phyloP scores from a whole-genome alignment of 2,113 vertebrate genomes.

The Protomyctophum bolini region DNA sequence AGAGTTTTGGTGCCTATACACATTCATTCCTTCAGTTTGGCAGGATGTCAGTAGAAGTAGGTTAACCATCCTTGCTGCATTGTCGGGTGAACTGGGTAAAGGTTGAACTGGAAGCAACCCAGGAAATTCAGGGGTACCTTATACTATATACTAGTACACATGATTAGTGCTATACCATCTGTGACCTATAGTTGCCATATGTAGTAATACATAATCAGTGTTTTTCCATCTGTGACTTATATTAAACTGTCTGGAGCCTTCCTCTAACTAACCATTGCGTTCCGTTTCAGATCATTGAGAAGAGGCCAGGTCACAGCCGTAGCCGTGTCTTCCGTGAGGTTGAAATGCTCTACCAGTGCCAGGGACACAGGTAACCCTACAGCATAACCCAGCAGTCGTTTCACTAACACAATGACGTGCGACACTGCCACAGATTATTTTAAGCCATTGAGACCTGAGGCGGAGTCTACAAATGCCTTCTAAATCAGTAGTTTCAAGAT shows the following conservation, averaged over 20 bases:
- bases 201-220: no score
- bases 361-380: conserved; percentile 92
- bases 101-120: not conserved
- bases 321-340: conserved; percentile 96
- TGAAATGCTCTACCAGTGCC: conserved; percentile 99
- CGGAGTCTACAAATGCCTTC: no score
- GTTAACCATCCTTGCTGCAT: conserved; percentile 40
- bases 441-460: no score
- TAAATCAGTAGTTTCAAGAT: no score
- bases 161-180: conserved; percentile 8
- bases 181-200: no score
- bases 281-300: conserved; percentile 92
- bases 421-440: not conserved
- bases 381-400: not conserved
- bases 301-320: conserved; percentile 92
- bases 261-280: not conserved
- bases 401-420: not conserved
- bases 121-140: not conserved
- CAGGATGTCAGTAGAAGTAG: conserved; percentile 46
- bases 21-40: conserved; percentile 2
- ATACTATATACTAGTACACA: conserved; percentile 13
- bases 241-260: conserved; percentile 13
- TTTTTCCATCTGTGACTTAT: not conserved
- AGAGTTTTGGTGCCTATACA: conserved; percentile 21
- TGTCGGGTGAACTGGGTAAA: conserved; percentile 24